Conservation (phyloP, 2,113 vertebrate species). For the Mionectes macconnelli region DNA sequence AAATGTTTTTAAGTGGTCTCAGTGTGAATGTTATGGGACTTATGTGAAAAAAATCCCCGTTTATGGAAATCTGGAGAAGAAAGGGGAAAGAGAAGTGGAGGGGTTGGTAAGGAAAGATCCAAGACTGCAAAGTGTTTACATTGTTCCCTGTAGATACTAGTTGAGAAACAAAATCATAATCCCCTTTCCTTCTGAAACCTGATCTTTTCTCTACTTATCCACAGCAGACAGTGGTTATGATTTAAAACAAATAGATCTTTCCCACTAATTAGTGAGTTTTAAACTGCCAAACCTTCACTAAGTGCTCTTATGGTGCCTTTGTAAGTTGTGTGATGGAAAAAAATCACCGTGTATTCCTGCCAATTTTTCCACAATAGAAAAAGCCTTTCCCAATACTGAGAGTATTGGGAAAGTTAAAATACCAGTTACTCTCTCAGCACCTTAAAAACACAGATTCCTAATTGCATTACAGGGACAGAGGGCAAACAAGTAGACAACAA, state of each 20-base stretch:
- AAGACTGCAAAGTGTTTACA: not conserved
- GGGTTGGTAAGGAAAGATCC: not conserved
- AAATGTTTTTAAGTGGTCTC: not conserved
- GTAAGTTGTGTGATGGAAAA: not conserved
- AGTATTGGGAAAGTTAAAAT: too few relatives aligned
- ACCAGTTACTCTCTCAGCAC: not conserved
- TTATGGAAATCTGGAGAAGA: not conserved
- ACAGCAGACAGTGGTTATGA: not conserved
- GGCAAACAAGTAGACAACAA: not conserved
- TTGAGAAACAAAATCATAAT: not conserved
- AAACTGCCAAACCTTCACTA: not conserved
- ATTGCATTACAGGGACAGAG: not conserved
- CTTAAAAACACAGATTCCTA: not conserved
- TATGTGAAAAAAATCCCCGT: not conserved
- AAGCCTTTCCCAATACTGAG: not conserved
- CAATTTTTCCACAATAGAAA: not conserved
- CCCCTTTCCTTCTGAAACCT: not conserved
- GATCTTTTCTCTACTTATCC: not conserved
- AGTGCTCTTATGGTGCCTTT: not conserved
- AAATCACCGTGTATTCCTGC: not conserved
- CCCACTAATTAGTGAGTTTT: not conserved
- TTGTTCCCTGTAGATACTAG: not conserved
- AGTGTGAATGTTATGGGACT: not conserved
- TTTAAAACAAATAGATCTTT: not conserved
- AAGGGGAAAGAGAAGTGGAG: not conserved